Base-by-base conservation (phyloP, 2,888 invertebrate genomes). In the Siphonodentalium dalli region DNA sequence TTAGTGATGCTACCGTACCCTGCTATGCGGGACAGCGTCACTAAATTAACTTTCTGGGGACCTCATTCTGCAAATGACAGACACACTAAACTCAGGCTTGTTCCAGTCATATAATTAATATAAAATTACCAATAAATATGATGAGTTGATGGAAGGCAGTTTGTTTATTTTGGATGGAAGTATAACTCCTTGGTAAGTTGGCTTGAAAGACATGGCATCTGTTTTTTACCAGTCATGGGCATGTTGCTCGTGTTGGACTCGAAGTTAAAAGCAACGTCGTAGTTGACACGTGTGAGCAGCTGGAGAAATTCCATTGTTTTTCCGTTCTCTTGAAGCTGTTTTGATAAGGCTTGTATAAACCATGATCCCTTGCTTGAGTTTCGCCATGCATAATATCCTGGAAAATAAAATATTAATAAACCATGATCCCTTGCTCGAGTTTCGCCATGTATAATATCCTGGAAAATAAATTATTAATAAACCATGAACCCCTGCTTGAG, bases 311-410 rank as follows among this genome's bases (percentile, higher is more conserved):
- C 75, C 56, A 72, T 43, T 6, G 49, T 56, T 18, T 62, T 47
- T 51, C 75, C 71, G 54, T 74, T 56, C 42, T 72, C 58, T 23
- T 63, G 53, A 3, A 81, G 52, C 13, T 78, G 71, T 9, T 65
- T 58, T 13, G 67, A 68, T 34, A 81, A 53, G 3, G 80, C 75
- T 58, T 80, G 79, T 26, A 79, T 66, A 59, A 80, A 81, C 80
- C 80, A 81, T 7, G 80, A 80, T 5, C 80, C 80, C 40, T 75
- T 70, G 11, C 66, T 65, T 29, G 75, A 76, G 59, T 80, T 80
- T 27, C 80, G 56, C 80, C 80, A 81, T 3, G 79, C 76, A 64
- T 72, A 80, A 52, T 68, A 76, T 20, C 77, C 77, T 75, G 55
- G 7, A 54, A 54, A 51, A 39, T 28, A 41, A 42, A 20, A 43